phyloP scores from a whole-genome alignment of 2,113 vertebrate species.

The Heliornis fulica region DNA sequence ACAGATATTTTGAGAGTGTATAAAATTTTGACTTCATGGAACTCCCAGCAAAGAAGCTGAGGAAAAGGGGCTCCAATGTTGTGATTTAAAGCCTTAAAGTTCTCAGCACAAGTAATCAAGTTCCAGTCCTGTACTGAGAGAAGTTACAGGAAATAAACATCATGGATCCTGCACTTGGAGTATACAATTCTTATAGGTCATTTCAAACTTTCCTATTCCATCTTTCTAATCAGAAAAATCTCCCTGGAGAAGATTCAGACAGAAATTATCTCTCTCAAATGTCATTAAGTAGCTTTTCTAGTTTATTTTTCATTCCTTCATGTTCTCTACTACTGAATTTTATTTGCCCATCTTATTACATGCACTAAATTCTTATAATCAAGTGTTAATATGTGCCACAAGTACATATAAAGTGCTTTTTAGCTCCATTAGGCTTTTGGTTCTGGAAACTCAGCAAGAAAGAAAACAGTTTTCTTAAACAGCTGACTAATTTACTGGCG shows the following conservation, averaged over 20 bases:
- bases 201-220: background rate
- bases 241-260: background rate
- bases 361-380: background rate
- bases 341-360: background rate
- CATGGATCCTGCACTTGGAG: background rate
- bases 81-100: background rate
- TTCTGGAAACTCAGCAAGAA: slow-evolving; percentile 5
- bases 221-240: background rate
- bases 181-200: background rate
- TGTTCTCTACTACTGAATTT: background rate
- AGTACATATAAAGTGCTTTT: background rate
- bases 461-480: background rate
- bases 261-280: background rate
- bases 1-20: background rate
- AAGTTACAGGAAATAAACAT: background rate
- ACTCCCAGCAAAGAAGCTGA: background rate
- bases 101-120: background rate
- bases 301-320: background rate
- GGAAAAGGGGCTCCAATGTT: background rate
- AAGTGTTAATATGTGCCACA: background rate
- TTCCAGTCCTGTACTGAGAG: background rate
- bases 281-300: background rate
- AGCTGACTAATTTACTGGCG: background rate
- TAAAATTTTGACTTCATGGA: background rate
- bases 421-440: background rate